Evolutionary conservation across 2,113 vertebrate species (phyloP).

Genomic region (Pluvianellus socialis): DNA sequence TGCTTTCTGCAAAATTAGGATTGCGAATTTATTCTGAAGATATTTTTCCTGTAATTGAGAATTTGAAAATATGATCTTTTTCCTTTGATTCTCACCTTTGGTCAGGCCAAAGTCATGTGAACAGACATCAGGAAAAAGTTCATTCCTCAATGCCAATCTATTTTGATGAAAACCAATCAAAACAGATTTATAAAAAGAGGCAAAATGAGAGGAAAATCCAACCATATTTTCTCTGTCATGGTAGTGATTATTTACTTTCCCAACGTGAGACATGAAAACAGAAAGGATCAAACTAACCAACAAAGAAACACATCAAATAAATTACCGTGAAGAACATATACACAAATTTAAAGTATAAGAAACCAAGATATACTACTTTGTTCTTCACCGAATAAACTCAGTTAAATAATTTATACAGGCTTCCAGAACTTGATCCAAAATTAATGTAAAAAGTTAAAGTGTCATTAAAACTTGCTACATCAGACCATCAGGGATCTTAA

Average conservation of each 20-base stretch:
- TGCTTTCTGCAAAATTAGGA: conserved; percentile 36
- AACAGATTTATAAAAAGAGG: background rate
- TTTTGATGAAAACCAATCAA: background rate
- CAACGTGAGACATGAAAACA: background rate
- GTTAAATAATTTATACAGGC: background rate
- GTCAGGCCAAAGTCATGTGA: background rate
- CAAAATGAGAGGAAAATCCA: background rate
- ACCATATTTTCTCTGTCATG: background rate
- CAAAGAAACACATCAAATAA: background rate
- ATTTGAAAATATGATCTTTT: background rate
- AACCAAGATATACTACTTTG: background rate
- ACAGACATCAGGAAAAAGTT: background rate
- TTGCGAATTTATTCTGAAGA: conserved; percentile 7
- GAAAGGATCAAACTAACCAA: background rate
- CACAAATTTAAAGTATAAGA: background rate
- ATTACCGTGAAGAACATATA: background rate
- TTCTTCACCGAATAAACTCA: background rate
- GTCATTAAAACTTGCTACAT: conserved; percentile 21
- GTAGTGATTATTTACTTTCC: background rate
- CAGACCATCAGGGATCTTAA: conserved; percentile 17
- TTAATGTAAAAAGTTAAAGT: background rate
- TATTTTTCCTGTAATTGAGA: background rate
- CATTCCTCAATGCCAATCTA: background rate
- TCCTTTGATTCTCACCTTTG: background rate
- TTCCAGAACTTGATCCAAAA: background rate